Conservation (phyloP, 2,797 vertebrate genomes). For the Thunnus albacares region DNA sequence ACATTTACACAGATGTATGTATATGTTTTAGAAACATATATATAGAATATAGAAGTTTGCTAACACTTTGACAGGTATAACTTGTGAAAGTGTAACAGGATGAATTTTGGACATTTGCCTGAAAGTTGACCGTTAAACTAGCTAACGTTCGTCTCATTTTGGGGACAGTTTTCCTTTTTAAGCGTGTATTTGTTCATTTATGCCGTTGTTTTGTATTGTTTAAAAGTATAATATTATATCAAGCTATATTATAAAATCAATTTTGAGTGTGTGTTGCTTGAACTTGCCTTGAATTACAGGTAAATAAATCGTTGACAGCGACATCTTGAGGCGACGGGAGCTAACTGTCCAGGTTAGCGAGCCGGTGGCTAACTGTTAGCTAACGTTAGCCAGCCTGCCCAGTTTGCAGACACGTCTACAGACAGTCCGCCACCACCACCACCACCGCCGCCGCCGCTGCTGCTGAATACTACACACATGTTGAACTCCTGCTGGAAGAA, state of each 20-base stretch:
- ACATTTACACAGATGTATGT: not conserved
- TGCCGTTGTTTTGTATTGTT: not conserved
- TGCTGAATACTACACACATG: slow-evolving; percentile 59
- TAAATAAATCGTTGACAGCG: slow-evolving; percentile 34
- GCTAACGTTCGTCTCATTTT: not conserved
- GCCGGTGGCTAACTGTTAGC: slow-evolving; percentile 59
- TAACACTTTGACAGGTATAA: not conserved
- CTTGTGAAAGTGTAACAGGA: too few species aligned
- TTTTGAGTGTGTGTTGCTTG: not conserved
- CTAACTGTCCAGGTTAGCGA: slow-evolving; percentile 43
- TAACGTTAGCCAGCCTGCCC: slow-evolving; percentile 46
- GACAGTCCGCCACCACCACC: slow-evolving; percentile 22
- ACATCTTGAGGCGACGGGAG: slow-evolving; percentile 37
- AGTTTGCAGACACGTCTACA: slow-evolving; percentile 73
- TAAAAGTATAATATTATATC: too few species aligned
- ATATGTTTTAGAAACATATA: too few species aligned
- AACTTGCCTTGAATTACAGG: not conserved
- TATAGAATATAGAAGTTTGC: not conserved
- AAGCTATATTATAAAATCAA: not conserved
- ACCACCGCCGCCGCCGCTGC: slow-evolving; percentile 20
- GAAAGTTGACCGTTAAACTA: not conserved
- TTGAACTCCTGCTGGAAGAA: slow-evolving; percentile 58
- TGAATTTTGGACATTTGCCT: too few species aligned
- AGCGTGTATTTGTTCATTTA: not conserved
- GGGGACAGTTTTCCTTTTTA: too few species aligned